Percentiles rank a stretch among this genome's conserved stretches.
Evolutionary conservation across 2,113 vertebrate species (phyloP).

Genomic region (Tympanuchus pallidicinctus): DNA sequence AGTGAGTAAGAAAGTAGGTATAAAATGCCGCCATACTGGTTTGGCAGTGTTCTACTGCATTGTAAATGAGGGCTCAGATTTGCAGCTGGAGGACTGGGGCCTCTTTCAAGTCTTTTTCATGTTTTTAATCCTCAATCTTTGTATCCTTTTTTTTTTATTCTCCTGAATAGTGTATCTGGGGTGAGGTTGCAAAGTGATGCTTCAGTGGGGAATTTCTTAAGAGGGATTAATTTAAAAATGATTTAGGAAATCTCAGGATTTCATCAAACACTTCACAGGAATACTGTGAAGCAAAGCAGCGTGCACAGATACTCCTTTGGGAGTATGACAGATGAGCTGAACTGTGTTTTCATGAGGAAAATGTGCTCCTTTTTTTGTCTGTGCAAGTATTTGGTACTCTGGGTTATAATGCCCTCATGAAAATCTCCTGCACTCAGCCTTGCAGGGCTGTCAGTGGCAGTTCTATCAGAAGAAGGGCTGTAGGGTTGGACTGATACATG

Average conservation of each 20-base stretch:
- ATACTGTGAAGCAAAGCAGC: not conserved
- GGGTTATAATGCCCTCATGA: not conserved
- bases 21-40: slow-evolving; percentile 67
- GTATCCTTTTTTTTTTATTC: not conserved
- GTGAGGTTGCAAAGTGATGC: not conserved
- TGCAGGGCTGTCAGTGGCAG: not conserved
- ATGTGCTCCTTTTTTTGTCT: not conserved
- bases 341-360: slow-evolving; percentile 19
- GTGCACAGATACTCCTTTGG: not conserved
- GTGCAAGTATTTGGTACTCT: not conserved
- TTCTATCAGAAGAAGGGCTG: not conserved
- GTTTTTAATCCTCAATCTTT: not conserved
- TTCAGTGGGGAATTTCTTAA: not conserved
- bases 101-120: not conserved
- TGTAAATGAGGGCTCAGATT: slow-evolving; percentile 18
- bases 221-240: not conserved
- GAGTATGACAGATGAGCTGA: not conserved
- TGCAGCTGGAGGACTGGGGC: not conserved
- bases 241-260: slow-evolving; percentile 4
- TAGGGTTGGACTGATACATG: accelerated
- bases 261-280: not conserved
- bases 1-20: slow-evolving; percentile 21
- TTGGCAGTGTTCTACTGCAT: slow-evolving; percentile 37
- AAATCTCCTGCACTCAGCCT: not conserved
- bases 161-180: not conserved